These are phyloP conservation scores for Stenoptilia bipunctidactyla DNA, from an alignment of 2,888 invertebrate genomes.

Conservation along the genomic window DNA sequence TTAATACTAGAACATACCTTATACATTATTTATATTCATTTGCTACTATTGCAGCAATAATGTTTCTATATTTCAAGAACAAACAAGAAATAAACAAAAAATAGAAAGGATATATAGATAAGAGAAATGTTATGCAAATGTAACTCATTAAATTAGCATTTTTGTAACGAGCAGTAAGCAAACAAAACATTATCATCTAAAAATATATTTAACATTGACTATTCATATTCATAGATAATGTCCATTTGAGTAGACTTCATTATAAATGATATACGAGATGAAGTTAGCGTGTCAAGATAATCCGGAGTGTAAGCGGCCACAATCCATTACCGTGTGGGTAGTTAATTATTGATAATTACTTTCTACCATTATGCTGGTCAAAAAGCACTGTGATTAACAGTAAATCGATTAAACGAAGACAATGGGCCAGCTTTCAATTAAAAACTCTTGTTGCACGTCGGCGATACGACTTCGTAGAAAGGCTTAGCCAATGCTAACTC, in stretches of 20 bases:
- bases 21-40: no score
- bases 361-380: conserved; percentile 65
- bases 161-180: no score
- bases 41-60: no score
- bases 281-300: conserved; percentile 35
- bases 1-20: no score
- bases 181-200: no score
- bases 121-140: no score
- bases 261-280: neutral
- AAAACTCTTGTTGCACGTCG: conserved; percentile 64
- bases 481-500: conserved; percentile 58
- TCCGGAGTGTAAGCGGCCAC: conserved; percentile 57
- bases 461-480: conserved; percentile 50
- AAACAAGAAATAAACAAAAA: no score
- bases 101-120: no score
- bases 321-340: conserved; percentile 59
- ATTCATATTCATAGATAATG: conserved; percentile 7
- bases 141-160: no score
- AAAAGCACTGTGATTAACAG: conserved; percentile 67
- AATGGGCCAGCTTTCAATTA: conserved; percentile 65
- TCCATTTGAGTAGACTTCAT: neutral
- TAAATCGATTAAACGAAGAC: conserved; percentile 66
- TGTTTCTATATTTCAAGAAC: no score
- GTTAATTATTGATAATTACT: conserved; percentile 71
- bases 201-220: no score